These are phyloP conservation scores for Cephalopholis sonnerati DNA, from an alignment of 2,113 vertebrate genomes.

Conservation along the genomic window DNA sequence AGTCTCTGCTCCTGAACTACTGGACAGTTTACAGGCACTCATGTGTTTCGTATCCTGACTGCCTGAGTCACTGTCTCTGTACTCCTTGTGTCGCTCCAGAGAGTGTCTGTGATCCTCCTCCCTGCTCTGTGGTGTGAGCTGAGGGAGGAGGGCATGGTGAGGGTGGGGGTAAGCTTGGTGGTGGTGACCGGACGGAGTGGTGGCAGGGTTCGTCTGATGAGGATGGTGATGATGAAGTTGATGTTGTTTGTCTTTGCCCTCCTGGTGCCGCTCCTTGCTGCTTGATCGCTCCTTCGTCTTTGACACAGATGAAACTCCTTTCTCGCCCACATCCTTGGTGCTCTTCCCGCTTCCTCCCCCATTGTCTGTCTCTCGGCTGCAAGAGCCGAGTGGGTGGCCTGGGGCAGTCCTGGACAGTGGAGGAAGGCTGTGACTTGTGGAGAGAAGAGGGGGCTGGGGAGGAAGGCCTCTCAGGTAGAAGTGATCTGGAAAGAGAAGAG, in stretches of 20 bases:
- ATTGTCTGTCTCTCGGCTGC: conserved; percentile 89
- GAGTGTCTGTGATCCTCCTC: conserved; percentile 85
- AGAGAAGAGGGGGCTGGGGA: conserved; percentile 91
- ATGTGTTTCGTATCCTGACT: conserved; percentile 85
- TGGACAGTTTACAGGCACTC: conserved; percentile 88
- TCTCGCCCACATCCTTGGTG: conserved; percentile 86
- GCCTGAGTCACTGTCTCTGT: conserved; percentile 82
- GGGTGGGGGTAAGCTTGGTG: conserved; percentile 77
- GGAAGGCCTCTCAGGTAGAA: conserved; percentile 97
- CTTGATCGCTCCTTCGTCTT: conserved; percentile 89
- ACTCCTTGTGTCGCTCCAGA: conserved; percentile 88
- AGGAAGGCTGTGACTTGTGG: conserved; percentile 90
- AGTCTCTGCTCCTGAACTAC: conserved; percentile 71
- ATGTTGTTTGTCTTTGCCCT: conserved; percentile 84
- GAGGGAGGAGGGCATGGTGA: conserved; percentile 72
- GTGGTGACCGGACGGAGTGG: conserved; percentile 64
- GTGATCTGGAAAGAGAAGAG: conserved; percentile 86
- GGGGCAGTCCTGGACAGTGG: conserved; percentile 88
- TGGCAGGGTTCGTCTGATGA: conserved; percentile 57
- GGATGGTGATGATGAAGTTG: conserved; percentile 67
- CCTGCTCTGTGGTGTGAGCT: conserved; percentile 70
- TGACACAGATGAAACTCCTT: conserved; percentile 80
- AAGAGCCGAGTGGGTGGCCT: conserved; percentile 88
- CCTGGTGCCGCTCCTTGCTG: conserved; percentile 85
- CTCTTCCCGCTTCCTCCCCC: conserved; percentile 82